Conservation (phyloP, 2,113 vertebrate genomes). For the Glaucomys volans region DNA sequence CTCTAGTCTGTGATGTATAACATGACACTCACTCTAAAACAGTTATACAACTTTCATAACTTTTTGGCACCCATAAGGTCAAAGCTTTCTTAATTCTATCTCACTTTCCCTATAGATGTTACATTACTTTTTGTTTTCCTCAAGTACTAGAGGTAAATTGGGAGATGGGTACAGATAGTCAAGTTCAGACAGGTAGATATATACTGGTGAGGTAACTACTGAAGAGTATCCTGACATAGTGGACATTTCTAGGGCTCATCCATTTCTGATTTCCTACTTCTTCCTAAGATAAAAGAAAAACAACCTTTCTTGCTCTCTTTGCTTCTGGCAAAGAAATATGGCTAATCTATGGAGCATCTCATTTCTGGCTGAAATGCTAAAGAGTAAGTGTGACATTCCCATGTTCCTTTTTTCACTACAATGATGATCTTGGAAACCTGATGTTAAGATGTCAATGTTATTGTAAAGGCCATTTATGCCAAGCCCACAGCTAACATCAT, state of each 20-base stretch:
- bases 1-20: background rate
- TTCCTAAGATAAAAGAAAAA: background rate
- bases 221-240: background rate
- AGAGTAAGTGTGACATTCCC: background rate
- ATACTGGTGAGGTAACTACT: background rate
- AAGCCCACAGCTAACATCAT: too few species aligned
- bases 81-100: conserved; percentile 1
- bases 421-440: background rate
- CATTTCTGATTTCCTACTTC: background rate
- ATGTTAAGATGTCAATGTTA: background rate
- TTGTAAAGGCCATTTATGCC: too few species aligned
- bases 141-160: background rate
- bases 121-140: background rate
- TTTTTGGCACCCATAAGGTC: background rate
- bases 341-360: background rate
- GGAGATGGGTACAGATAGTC: background rate
- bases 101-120: background rate
- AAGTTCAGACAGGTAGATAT: background rate
- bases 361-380: background rate
- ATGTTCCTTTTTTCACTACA: background rate
- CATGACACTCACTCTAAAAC: background rate
- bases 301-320: background rate
- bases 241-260: background rate
- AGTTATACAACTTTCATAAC: background rate
- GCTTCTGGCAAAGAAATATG: background rate